Conservation (phyloP, 1,140 invertebrate species). For the Frieseomelitta varia region DNA sequence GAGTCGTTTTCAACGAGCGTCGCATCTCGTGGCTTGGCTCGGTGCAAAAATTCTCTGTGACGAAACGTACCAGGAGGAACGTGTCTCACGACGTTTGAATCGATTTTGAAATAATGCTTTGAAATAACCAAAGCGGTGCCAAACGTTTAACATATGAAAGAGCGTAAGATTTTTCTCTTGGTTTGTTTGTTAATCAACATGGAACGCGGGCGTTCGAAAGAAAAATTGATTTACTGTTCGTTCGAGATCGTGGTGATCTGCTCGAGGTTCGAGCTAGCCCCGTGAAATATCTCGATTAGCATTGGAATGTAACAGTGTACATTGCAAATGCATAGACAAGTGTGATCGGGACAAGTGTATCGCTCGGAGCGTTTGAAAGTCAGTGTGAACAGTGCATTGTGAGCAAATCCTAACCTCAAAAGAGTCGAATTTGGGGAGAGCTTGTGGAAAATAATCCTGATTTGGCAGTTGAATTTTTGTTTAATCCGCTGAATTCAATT, state of each 20-base stretch:
- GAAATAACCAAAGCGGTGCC: neutral
- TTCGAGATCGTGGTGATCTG: neutral
- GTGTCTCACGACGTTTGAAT: neutral
- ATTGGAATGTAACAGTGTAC: neutral
- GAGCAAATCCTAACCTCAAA: neutral
- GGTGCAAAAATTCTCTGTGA: slow-evolving; percentile 30
- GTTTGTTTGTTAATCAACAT: neutral
- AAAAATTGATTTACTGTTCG: neutral
- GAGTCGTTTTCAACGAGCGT: slow-evolving; percentile 41
- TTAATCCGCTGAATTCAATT: no score
- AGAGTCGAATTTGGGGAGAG: neutral
- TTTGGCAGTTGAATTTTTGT: neutral
- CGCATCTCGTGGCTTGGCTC: slow-evolving; percentile 48
- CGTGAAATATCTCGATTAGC: neutral
- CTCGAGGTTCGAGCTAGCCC: neutral
- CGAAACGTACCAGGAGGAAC: neutral
- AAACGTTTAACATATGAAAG: neutral
- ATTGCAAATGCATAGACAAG: neutral
- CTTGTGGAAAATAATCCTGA: neutral
- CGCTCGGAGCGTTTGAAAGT: neutral
- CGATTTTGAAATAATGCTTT: neutral
- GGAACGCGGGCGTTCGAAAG: neutral
- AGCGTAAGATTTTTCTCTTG: neutral
- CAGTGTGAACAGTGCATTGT: neutral
- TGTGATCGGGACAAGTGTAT: neutral